Base-by-base conservation (phyloP, 2,113 vertebrate species). In the Calidris pygmaea region DNA sequence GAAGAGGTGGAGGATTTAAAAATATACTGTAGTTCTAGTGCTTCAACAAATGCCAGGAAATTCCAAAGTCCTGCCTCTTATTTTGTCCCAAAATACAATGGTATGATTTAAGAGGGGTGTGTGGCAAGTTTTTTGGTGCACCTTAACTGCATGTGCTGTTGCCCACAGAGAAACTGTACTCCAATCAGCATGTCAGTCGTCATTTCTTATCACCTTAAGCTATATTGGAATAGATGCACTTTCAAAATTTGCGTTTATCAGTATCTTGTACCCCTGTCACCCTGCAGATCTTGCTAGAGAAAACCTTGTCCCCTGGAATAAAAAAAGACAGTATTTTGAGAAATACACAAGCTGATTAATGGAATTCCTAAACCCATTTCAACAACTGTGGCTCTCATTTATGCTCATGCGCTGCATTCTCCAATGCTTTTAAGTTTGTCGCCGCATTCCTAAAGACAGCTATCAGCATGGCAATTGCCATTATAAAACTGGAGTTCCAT, bases 31-130 rank as follows among this genome's bases (percentile, higher is more conserved):
- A 75, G n/a, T 16, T 89, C 30, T 30, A 85, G 29, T 17, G 21
- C 30, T 91, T 50, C 79, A 84, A 41, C 32, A 81, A 97, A 95
- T 52, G 65, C 17, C 95, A 96, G 92, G 90, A 96, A 96, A 93
- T 90, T 75, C n/a, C n/a, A 1, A 77, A 83, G 67, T 85, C 77
- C 80, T 89, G 83, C 62, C 90, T 85, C 70, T 67, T 86, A 79
- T 62, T 96, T 95, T 89, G 90, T 90, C 76, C 90, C 58, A 50
- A 93, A 90, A 81, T 52, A 95, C 84, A 93, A 90, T 10, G 30
- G 74, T 35, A 73, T 81, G 59, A 92, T 52, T 84, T 65, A 76
- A 90, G 77, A 91, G 62, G 90, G 85, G 74, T 19, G 68, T 63
- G 58, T 66, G 53, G 70, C 45, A 86, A 89, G 58, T 37, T 68